A percentile compares a stretch with the other conserved stretches of the same genome.
Evolutionary conservation across 1,140 invertebrate genomes (phyloP).

Genomic region (Sminthurinus signatus): DNA sequence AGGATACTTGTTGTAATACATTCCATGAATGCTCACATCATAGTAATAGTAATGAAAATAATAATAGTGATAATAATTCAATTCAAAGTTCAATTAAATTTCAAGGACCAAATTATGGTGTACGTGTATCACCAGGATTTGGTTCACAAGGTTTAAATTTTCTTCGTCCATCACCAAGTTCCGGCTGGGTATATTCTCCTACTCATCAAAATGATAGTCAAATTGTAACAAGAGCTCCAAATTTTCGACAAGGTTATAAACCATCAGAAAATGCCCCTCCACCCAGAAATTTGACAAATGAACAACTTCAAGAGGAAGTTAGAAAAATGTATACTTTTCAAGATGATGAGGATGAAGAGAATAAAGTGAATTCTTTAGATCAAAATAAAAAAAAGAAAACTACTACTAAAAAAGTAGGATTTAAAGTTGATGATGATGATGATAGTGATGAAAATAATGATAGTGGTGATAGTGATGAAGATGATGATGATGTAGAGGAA

Average conservation of each 20-base stretch:
- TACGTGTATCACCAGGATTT: slow-evolving; percentile 14
- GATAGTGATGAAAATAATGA: neutral
- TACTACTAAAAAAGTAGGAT: neutral
- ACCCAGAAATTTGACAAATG: slow-evolving; percentile 23
- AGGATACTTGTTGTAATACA: too few species aligned
- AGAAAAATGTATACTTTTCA: slow-evolving; percentile 30
- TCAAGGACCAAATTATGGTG: slow-evolving; percentile 17
- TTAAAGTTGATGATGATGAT: neutral
- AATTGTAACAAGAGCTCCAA: slow-evolving; percentile 24
- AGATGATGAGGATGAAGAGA: slow-evolving; percentile 4
- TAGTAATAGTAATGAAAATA: too few species aligned
- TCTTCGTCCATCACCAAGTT: neutral
- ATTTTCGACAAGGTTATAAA: slow-evolving; percentile 35
- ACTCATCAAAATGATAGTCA: slow-evolving; percentile 19
- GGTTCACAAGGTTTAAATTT: slow-evolving; percentile 9
- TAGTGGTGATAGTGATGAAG: neutral
- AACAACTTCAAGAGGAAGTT: slow-evolving; percentile 28
- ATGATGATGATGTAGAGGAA: neutral
- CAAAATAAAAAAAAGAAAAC: neutral
- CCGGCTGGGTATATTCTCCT: slow-evolving; percentile 15
- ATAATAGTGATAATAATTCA: too few species aligned
- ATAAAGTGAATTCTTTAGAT: neutral
- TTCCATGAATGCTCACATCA: too few species aligned
- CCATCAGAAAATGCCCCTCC: slow-evolving; percentile 15
- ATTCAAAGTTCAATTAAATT: too few species aligned